Conservation (phyloP, 2,797 vertebrate species). For the Semaprochilodus insignis region DNA sequence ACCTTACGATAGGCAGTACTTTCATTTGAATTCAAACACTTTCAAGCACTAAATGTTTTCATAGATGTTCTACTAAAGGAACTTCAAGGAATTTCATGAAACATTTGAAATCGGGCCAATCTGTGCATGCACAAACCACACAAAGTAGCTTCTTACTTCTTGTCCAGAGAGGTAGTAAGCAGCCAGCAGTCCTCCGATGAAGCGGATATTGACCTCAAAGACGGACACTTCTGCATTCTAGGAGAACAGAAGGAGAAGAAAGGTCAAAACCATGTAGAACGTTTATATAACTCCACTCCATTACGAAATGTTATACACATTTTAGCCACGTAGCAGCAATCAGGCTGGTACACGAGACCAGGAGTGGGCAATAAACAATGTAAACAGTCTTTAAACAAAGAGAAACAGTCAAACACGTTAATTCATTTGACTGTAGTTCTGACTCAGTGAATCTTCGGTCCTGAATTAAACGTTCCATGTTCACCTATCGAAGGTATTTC, state of each 20-base stretch:
- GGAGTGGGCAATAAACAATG: too few relatives aligned
- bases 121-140: slow-evolving; percentile 26
- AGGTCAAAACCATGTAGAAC: background rate
- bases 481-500: too few relatives aligned
- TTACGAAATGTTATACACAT: background rate
- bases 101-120: too few relatives aligned
- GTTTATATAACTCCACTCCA: background rate
- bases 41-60: background rate
- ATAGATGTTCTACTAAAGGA: background rate
- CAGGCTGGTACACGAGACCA: background rate
- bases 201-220: slow-evolving; percentile 99
- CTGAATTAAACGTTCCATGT: too few relatives aligned
- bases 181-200: slow-evolving; percentile 95
- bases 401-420: background rate
- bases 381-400: too few relatives aligned
- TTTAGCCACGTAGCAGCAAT: background rate
- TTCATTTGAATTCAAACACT: background rate
- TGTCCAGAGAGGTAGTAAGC: slow-evolving; percentile 98
- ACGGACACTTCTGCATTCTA: slow-evolving; percentile 98
- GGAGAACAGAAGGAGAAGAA: slow-evolving; percentile 48
- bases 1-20: background rate
- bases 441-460: too few relatives aligned
- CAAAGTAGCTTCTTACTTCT: slow-evolving; percentile 82
- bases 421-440: too few relatives aligned
- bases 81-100: background rate